Evolutionary conservation across 2,113 vertebrate species (phyloP), one percentile per base, ranked within the genome.

Genomic region (Syrmaticus mikado): DNA sequence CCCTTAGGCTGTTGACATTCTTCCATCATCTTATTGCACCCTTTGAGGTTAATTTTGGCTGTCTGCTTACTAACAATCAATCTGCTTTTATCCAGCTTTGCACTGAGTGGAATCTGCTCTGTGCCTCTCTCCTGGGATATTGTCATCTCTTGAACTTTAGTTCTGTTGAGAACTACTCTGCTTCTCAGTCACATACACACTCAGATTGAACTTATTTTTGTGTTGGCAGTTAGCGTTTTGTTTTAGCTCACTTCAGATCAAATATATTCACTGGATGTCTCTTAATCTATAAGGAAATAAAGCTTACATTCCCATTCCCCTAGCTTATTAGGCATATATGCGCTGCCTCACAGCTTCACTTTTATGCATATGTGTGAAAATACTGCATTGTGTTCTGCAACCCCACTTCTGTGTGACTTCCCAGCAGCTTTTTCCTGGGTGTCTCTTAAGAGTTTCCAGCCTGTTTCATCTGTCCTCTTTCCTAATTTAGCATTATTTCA

Each of bases 21-120:
- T 94, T 83, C 43, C 67, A 72, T 75, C 62, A 58, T 94, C 53
- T 71, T 72, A 25, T 8, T 77, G 32, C 2, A 20, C 27, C 24
- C 92, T 81, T 90, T 50, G 38, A 70, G 43, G 78, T 74, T 94
- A 92, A 88, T 87, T 92, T 92, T 90, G 89, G 77, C 91, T 82
- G 17, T 61, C 85, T 90, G 45, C 64, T 85, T 92, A 83, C 0
- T 0, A 36, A 6, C 64, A 34, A 83, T 87, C 74, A 72, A 11
- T 73, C 79, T 94, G 67, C 4, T 73, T 92, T 81, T 77, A 88
- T 94, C 79, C 70, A 61, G 91, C 81, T 95, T 97, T 95, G 43
- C 76, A 27, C 71, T 85, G 89, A 95, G 81, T 66, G 36, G 62
- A 52, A 89, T 96, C 74, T 94, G 91, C 85, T 96, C 74, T 95